Base-by-base conservation (phyloP, 2,888 invertebrate species). In the Amphiduros pacificus region DNA sequence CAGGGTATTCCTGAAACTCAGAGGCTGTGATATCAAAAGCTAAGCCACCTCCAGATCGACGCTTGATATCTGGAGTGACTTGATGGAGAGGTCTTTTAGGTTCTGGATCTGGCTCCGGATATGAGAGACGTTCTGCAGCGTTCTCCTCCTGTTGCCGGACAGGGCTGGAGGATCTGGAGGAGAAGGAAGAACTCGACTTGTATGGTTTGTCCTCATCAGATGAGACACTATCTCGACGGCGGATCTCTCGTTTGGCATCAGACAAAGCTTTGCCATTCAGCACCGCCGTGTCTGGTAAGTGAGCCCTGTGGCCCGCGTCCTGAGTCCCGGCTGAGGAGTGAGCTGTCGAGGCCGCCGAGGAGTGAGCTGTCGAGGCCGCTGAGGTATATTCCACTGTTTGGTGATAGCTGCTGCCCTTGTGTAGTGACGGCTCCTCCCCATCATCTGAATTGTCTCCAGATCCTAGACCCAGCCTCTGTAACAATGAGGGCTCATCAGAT, bases 401-500 rank as follows among this genome's bases (percentile, higher is more conserved):
- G n/a, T n/a, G n/a, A n/a, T n/a, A n/a, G n/a, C n/a, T n/a, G n/a
- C n/a, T n/a, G 17, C 9, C 26, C n/a, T 50, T 50, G 5, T 22
- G 50, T 2, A 49, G 49, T 4, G 22, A 24, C 29, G 48, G 20
- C 6, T 58, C 51, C 2, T 24, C 32, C 2, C 20, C 9, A 2
- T 26, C 40, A 1, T 24, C 41, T 24, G n/a, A n/a, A n/a, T n/a
- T n/a, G n/a, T 55, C 41, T 2, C 17, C 5, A 2, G 36, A 36
- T 5, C 51, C 51, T 1, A 58, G 32, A 6, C 58, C 58, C 1
- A 58, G 58, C 11, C 51, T 31, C 26, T 49, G 50, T 50, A 58
- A 50, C 26, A 58, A 27, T 9, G 50, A 50, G 3, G 58, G 58
- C n/a, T 50, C 48, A 49, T 58, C 58, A 3, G 58, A 17, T n/a